These are phyloP conservation scores for Strongylocentrotus purpuratus DNA, from an alignment of 35 echinoderm and acorn worm genomes.

Conservation along the genomic window DNA sequence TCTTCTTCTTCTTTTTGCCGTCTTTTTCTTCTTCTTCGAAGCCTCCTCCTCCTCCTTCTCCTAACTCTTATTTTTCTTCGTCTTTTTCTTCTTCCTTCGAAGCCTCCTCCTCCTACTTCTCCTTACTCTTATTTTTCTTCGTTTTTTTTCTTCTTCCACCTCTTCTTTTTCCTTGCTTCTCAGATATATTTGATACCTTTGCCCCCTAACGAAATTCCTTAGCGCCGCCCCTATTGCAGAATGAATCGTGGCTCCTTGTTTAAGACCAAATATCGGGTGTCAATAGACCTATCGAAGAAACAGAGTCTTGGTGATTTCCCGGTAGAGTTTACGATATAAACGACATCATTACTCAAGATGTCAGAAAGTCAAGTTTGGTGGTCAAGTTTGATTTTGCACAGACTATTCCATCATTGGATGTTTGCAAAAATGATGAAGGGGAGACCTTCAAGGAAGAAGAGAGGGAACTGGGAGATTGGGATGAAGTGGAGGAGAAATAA, in stretches of 20 bases:
- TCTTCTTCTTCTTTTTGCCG: no score
- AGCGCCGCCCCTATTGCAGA: not conserved
- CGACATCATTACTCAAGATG: not conserved
- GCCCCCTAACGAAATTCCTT: no score
- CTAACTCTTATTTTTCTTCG: no score
- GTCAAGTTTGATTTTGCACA: not conserved
- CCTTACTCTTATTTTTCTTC: no score
- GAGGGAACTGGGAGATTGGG: not conserved
- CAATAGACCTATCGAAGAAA: not conserved
- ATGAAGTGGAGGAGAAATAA: no score
- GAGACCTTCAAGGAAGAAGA: not conserved
- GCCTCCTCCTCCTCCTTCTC: no score
- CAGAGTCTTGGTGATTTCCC: not conserved
- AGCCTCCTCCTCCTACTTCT: no score
- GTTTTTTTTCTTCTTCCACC: no score
- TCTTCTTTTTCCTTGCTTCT: no score
- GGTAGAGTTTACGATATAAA: not conserved
- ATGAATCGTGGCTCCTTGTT: not conserved
- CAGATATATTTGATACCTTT: no score
- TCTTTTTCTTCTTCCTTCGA: no score
- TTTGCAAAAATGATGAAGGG: slow-evolving; percentile 11
- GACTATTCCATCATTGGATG: not conserved
- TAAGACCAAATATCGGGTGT: not conserved
- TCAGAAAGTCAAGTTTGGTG: slow-evolving; percentile 6
- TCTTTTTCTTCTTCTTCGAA: no score